A percentile compares a stretch with the other conserved stretches of the same genome.
Evolutionary conservation across 2,888 invertebrate genomes (phyloP).

Genomic region (Hyposoter dolosus): DNA sequence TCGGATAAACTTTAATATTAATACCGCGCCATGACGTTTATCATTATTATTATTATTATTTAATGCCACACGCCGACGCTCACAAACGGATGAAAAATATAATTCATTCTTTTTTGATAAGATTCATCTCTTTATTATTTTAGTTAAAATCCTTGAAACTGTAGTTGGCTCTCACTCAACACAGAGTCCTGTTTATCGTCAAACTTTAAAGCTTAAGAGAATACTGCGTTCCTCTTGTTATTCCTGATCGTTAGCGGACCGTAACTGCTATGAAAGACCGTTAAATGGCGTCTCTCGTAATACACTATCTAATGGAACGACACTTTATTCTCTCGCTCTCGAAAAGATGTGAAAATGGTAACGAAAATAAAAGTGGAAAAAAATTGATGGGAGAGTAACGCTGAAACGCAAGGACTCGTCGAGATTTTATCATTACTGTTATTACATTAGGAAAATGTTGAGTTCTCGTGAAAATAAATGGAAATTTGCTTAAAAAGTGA

Average conservation of each 20-base stretch:
- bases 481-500: not conserved
- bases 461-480: constrained; percentile 7
- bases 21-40: not conserved
- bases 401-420: not conserved
- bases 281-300: constrained; percentile 16
- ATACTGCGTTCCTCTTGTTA: not conserved
- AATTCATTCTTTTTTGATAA: not conserved
- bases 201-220: constrained; percentile 29
- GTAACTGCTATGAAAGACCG: constrained; percentile 30
- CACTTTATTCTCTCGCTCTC: not conserved
- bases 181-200: constrained; percentile 23
- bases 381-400: not conserved
- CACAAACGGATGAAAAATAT: not conserved
- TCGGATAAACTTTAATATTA: not conserved
- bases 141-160: not conserved
- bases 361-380: not conserved
- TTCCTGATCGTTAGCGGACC: constrained; percentile 35
- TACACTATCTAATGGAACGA: constrained; percentile 12
- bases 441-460: constrained; percentile 16
- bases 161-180: not conserved
- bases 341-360: constrained; percentile 3
- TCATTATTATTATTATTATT: not conserved
- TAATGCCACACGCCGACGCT: no score
- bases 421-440: constrained; percentile 25
- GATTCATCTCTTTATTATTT: not conserved